Evolutionary conservation across 1,140 invertebrate species (phyloP).

Genomic region (Drosophila baimaii): DNA sequence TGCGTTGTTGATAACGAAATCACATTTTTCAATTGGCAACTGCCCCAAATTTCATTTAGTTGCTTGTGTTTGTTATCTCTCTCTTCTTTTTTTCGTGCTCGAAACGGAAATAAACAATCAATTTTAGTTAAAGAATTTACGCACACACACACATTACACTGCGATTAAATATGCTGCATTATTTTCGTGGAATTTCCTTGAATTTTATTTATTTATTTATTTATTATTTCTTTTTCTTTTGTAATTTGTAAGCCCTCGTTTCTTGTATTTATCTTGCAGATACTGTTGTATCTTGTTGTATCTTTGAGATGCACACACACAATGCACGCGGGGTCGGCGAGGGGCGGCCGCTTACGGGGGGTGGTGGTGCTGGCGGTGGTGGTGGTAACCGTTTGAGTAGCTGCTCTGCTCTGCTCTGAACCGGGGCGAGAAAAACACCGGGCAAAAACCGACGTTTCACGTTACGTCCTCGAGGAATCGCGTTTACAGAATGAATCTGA

Average conservation of each 20-base stretch:
- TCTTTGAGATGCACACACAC: slow-evolving; percentile 38
- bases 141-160: slow-evolving; percentile 58
- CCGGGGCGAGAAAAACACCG: slow-evolving; percentile 54
- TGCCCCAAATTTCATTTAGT: slow-evolving; percentile 78
- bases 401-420: slow-evolving; percentile 43
- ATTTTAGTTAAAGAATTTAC: slow-evolving; percentile 83
- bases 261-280: slow-evolving; percentile 36
- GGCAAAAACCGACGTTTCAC: slow-evolving; percentile 83
- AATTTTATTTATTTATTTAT: neutral
- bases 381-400: slow-evolving; percentile 69
- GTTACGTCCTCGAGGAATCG: slow-evolving; percentile 84
- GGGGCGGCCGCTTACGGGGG: slow-evolving; percentile 17
- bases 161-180: slow-evolving; percentile 14
- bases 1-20: slow-evolving; percentile 69
- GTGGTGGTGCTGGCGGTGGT: slow-evolving; percentile 43
- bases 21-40: slow-evolving; percentile 82
- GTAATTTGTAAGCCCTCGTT: slow-evolving; percentile 25
- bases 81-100: slow-evolving; percentile 39
- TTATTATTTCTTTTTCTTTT: neutral
- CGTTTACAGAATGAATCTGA: slow-evolving; percentile 84
- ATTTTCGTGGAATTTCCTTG: slow-evolving; percentile 4
- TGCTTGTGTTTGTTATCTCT: slow-evolving; percentile 66
- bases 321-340: slow-evolving; percentile 21
- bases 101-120: slow-evolving; percentile 83
- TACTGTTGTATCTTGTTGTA: slow-evolving; percentile 34